Base-by-base conservation (phyloP, 2,888 invertebrate genomes). In the Euphydryas editha region DNA sequence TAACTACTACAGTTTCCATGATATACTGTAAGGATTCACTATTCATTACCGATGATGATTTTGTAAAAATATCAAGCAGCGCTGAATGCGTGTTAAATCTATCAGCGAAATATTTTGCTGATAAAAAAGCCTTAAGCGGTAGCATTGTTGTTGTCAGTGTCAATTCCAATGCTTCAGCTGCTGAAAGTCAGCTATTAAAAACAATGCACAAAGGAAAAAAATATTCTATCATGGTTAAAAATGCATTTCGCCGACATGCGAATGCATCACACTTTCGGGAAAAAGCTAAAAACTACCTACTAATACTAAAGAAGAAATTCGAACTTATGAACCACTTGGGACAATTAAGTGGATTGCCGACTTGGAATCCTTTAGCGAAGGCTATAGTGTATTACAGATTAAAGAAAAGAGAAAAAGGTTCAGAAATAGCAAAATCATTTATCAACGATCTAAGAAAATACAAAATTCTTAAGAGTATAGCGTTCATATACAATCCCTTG, bases 241-340 rank as follows among this genome's bases (percentile, higher is more conserved):
- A 93, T 79, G 92, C 92, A 72, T 88, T 85, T 75, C 89, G 87
- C 68, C 83, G 81, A 68, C 93, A 93, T 76, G 88, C 87, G 62
- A 93, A 93, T 79, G 93, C 93, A 62, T 92, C 93, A 44, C 93
- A 93, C 82, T 93, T 93, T 72, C 92, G 89, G 18, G 93, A 93
- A 81, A 93, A 90, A 82, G 93, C 93, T 65, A 92, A 93, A 83
- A 93, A 93, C 85, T 93, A 93, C 81, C 88, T 93, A 90, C 82
- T 93, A 82, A 88, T 93, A 82, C 83, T 93, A 71, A 92, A 93
- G 80, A 86, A 90, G 70, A 89, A 88, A 82, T 81, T 83, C 54
- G 92, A 93, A 76, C 79, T 93, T 49, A 82, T 77, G 71, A 83
- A 88, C 74, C 90, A 93, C 79, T 90, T 93, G 78, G 75, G 87